These are phyloP conservation scores for Diglossa cyanea DNA, from an alignment of 2,797 vertebrate species.

Conservation along the genomic window DNA sequence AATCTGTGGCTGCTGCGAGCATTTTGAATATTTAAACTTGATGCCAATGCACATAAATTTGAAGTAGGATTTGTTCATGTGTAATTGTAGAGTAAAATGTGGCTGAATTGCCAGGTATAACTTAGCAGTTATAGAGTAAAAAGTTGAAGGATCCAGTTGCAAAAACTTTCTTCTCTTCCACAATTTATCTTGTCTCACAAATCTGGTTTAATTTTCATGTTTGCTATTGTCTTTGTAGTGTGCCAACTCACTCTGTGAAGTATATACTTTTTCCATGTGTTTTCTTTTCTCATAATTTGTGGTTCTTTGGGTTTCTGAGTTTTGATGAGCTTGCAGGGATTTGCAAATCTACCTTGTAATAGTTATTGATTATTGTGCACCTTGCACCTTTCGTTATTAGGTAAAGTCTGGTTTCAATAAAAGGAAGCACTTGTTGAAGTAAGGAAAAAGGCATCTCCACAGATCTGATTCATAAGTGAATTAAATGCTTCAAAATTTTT, in stretches of 20 bases:
- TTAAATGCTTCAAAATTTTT: neutral
- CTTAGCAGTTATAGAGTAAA: neutral
- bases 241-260: neutral
- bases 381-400: neutral
- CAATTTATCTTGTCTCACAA: neutral
- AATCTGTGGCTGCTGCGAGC: neutral
- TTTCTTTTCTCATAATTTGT: neutral
- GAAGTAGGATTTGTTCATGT: neutral
- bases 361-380: neutral
- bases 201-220: neutral
- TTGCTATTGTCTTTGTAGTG: neutral
- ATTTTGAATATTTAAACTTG: neutral
- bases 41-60: neutral
- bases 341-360: neutral
- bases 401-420: neutral
- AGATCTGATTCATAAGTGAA: neutral
- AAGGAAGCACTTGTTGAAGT: neutral
- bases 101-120: neutral
- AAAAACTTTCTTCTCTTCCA: neutral
- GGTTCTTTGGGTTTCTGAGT: neutral
- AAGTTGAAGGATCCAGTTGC: neutral
- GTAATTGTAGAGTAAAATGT: neutral
- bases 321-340: neutral
- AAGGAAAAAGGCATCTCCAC: neutral
- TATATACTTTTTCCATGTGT: neutral